Conservation (phyloP, 2,797 vertebrate genomes). For the Typhlichthys eigenmanni region DNA sequence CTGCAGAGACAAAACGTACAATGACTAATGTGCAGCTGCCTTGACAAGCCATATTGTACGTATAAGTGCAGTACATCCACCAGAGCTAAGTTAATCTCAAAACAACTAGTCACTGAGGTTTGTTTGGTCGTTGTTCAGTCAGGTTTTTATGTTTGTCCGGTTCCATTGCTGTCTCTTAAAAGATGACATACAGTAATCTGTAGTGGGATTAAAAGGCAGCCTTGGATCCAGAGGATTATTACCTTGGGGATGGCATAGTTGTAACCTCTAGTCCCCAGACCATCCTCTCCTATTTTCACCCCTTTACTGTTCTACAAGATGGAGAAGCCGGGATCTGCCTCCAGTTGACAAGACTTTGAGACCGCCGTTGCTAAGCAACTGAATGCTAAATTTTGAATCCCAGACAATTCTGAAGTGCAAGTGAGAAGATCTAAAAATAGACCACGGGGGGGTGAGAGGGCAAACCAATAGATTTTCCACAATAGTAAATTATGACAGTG, state of each 20-base stretch:
- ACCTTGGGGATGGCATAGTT: slow-evolving; percentile 60
- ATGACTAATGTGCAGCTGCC: too few species aligned
- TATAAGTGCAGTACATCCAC: too few species aligned
- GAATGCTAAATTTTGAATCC: slow-evolving; percentile 81
- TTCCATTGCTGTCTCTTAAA: slow-evolving; percentile 41
- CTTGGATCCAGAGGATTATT: slow-evolving; percentile 63
- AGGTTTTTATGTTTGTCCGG: neutral
- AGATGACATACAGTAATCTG: slow-evolving; percentile 67
- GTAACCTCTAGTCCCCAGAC: slow-evolving; percentile 44
- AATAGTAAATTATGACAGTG: slow-evolving; percentile 46
- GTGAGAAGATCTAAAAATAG: slow-evolving; percentile 68
- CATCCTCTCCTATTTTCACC: slow-evolving; percentile 54
- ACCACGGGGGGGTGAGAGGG: neutral
- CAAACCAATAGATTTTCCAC: slow-evolving; percentile 36
- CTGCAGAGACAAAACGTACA: too few species aligned
- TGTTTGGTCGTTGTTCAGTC: too few species aligned
- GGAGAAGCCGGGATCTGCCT: slow-evolving; percentile 66
- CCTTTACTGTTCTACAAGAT: slow-evolving; percentile 64
- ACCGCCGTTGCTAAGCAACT: slow-evolving; percentile 79
- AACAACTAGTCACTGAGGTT: too few species aligned
- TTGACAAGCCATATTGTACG: too few species aligned
- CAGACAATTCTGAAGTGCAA: slow-evolving; percentile 73
- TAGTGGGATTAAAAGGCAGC: slow-evolving; percentile 67
- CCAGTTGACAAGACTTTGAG: slow-evolving; percentile 64
- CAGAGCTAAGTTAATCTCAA: too few species aligned